Evolutionary conservation across 2,888 invertebrate genomes (phyloP).

Genomic region (Sylvicola cinctus): DNA sequence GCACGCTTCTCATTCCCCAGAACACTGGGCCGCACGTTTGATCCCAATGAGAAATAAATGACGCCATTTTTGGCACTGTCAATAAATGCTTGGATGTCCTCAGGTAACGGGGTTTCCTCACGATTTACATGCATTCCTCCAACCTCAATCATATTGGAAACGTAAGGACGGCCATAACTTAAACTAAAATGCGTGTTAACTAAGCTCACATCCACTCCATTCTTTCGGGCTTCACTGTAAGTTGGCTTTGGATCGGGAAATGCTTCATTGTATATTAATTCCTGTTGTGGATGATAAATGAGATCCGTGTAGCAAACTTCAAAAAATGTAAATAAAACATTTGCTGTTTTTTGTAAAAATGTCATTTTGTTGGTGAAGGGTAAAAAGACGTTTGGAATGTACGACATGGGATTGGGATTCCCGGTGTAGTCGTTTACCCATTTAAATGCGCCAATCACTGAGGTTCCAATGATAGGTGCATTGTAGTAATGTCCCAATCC

Average conservation of each 20-base stretch:
- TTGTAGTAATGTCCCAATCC: not conserved
- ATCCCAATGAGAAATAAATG: constrained; percentile 19
- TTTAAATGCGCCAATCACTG: not conserved
- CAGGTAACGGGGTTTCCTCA: not conserved
- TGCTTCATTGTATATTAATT: too few species aligned
- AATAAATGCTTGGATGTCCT: constrained; percentile 14
- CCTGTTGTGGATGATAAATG: not conserved
- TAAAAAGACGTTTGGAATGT: not conserved
- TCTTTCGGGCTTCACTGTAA: too few species aligned
- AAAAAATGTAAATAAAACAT: not conserved
- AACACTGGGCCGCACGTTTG: constrained; percentile 4
- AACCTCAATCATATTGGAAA: not conserved
- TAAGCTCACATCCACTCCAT: too few species aligned
- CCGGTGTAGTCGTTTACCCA: not conserved
- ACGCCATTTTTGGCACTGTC: constrained; percentile 16
- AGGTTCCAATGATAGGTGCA: not conserved
- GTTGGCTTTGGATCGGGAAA: too few species aligned
- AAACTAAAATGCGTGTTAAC: not conserved
- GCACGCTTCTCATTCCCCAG: constrained; percentile 10
- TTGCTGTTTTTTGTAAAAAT: not conserved
- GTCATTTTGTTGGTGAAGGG: not conserved
- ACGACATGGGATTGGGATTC: not conserved
- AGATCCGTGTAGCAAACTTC: not conserved
- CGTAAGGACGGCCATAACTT: not conserved
- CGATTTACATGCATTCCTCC: not conserved